A percentile compares a stretch with the other conserved stretches of the same genome.
Evolutionary conservation across 2,113 vertebrate genomes (phyloP).

Genomic region (Anhinga rufa): DNA sequence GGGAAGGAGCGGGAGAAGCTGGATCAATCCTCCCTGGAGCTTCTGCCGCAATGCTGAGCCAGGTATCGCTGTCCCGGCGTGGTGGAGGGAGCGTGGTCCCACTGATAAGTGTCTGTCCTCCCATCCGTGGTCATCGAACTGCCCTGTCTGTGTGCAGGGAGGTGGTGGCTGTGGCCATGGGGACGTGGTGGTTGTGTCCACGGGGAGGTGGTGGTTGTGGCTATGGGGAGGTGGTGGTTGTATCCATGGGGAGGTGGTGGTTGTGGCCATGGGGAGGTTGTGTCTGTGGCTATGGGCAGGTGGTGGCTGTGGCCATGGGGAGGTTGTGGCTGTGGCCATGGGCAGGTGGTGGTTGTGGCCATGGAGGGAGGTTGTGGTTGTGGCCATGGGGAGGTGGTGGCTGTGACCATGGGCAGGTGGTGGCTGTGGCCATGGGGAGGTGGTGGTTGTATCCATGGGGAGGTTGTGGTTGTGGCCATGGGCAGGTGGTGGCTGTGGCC

Average conservation of each 20-base stretch:
- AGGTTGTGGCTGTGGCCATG: neutral
- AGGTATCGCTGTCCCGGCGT: accelerated
- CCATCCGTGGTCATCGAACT: accelerated
- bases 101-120: accelerated
- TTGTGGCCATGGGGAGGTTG: neutral
- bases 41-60: accelerated
- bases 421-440: neutral
- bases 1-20: neutral
- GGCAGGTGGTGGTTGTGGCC: neutral
- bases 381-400: neutral
- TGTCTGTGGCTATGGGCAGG: neutral
- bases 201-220: neutral
- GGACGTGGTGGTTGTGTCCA: neutral
- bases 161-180: neutral
- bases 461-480: neutral
- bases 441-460: neutral
- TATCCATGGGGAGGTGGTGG: neutral
- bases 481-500: too few species aligned
- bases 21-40: neutral
- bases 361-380: neutral
- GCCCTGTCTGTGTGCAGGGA: accelerated
- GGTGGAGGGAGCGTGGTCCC: neutral
- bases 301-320: neutral
- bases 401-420: neutral
- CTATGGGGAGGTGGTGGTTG: neutral